Conservation (phyloP, 2,888 invertebrate genomes). For the Drosophila bunnanda region DNA sequence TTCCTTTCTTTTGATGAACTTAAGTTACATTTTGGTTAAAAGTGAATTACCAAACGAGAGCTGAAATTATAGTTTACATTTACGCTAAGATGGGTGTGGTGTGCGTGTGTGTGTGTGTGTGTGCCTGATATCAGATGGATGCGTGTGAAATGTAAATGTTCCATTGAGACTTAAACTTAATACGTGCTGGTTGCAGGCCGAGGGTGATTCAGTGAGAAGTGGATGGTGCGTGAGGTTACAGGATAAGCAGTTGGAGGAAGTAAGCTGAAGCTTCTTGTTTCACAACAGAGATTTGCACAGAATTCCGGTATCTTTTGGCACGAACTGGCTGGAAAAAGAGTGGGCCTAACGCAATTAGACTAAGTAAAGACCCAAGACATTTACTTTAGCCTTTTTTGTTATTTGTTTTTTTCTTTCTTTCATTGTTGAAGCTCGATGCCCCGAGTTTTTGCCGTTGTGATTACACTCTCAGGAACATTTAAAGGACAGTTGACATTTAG, state of each 20-base stretch:
- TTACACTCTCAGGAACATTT: conserved; percentile 25
- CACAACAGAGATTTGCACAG: conserved; percentile 68
- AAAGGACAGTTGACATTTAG: conserved; percentile 28
- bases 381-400: conserved; percentile 19
- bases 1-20: conserved; percentile 54
- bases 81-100: conserved; percentile 56
- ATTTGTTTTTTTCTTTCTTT: conserved; percentile 31
- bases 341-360: conserved; percentile 42
- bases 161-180: conserved; percentile 61
- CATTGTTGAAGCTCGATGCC: conserved; percentile 18
- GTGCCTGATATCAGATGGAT: conserved; percentile 14
- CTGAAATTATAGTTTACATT: conserved; percentile 64
- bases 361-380: conserved; percentile 28
- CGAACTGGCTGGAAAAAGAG: conserved; percentile 64
- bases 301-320: conserved; percentile 69
- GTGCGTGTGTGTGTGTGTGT: conserved; percentile 32
- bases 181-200: conserved; percentile 30
- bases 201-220: conserved; percentile 12
- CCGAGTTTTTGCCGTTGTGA: conserved; percentile 31
- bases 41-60: conserved; percentile 62
- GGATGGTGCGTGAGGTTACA: not conserved
- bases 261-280: conserved; percentile 37
- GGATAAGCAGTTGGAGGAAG: conserved; percentile 15
- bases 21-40: conserved; percentile 70
- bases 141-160: conserved; percentile 42